Percentiles rank a stretch among this genome's conserved stretches.
Conservation (phyloP, 2,888 invertebrate genomes). For the Chromoteleia sp. region DNA sequence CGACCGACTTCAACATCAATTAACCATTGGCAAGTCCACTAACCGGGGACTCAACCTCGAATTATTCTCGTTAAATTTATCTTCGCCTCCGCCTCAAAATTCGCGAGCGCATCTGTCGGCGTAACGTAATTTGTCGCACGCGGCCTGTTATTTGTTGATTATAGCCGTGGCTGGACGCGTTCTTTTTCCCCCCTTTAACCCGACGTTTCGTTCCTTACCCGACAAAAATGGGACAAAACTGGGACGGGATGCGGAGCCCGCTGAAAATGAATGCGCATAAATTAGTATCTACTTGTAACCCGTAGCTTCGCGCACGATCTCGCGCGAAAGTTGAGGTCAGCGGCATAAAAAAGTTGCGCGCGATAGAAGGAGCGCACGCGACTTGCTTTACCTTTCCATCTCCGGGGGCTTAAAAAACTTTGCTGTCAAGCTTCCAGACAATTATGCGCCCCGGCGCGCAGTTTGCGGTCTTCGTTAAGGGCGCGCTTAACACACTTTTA, state of each 20-base stretch:
- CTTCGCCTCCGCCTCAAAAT: conserved; percentile 20
- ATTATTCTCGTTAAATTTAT: conserved; percentile 28
- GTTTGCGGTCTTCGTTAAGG: conserved; percentile 57
- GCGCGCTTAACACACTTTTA: conserved; percentile 61
- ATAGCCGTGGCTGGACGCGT: background rate
- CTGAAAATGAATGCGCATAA: conserved; percentile 68
- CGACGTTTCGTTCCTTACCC: background rate
- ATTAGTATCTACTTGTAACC: conserved; percentile 61
- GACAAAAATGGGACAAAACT: conserved; percentile 31
- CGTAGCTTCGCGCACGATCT: conserved; percentile 19
- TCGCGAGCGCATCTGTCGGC: conserved; percentile 15
- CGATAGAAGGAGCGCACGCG: background rate
- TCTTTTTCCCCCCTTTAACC: background rate
- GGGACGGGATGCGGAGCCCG: conserved; percentile 1
- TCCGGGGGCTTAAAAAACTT: conserved; percentile 59
- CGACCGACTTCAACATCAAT: conserved; percentile 22
- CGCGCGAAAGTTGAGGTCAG: conserved; percentile 57
- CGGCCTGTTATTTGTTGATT: conserved; percentile 49
- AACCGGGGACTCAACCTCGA: background rate
- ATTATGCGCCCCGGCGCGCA: conserved; percentile 54
- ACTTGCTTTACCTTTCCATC: conserved; percentile 54
- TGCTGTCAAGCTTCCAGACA: conserved; percentile 63
- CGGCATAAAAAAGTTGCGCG: conserved; percentile 40
- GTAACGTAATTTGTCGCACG: conserved; percentile 40
- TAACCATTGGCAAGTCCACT: conserved; percentile 25